Evolutionary conservation across 2,888 invertebrate genomes (phyloP).

Genomic region (Ypsolopha scabrella): DNA sequence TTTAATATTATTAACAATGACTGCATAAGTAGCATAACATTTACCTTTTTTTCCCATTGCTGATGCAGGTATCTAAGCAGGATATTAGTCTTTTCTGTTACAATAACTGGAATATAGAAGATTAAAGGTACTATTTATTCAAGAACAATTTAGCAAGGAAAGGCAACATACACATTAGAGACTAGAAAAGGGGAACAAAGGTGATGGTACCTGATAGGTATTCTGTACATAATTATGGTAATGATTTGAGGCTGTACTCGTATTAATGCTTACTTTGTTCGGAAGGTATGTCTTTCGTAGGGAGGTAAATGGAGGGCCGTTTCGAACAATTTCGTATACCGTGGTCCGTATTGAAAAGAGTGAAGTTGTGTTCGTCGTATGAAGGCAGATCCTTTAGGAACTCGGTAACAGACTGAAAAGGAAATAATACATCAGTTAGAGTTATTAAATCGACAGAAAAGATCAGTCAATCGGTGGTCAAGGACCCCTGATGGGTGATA

Average conservation of each 20-base stretch:
- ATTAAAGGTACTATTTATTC: constrained; percentile 7
- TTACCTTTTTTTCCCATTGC: constrained; percentile 94
- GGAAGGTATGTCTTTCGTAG: constrained; percentile 92
- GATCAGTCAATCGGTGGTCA: too few species aligned
- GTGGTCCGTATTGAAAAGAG: constrained; percentile 89
- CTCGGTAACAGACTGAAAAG: constrained; percentile 82
- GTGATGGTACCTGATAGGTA: too few species aligned
- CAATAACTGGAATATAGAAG: constrained; percentile 80
- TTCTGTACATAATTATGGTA: too few species aligned
- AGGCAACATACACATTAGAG: too few species aligned
- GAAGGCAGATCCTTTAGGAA: constrained; percentile 93
- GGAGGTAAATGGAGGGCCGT: constrained; percentile 91
- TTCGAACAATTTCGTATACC: constrained; percentile 85
- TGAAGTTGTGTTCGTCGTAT: constrained; percentile 91
- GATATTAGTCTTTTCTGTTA: constrained; percentile 95
- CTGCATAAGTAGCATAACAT: too few species aligned
- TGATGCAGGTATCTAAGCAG: constrained; percentile 93
- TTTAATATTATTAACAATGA: too few species aligned
- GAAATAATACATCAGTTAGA: constrained; percentile 4
- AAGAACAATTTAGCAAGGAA: background rate
- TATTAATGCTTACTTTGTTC: constrained; percentile 81
- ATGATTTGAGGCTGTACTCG: too few species aligned
- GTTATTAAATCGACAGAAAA: constrained; percentile 16
- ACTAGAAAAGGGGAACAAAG: too few species aligned
- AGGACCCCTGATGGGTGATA: constrained; percentile 23